Evolutionary conservation across 35 echinoderm and acorn worm species (phyloP).

Genomic region (Ophioderma brevispina): DNA sequence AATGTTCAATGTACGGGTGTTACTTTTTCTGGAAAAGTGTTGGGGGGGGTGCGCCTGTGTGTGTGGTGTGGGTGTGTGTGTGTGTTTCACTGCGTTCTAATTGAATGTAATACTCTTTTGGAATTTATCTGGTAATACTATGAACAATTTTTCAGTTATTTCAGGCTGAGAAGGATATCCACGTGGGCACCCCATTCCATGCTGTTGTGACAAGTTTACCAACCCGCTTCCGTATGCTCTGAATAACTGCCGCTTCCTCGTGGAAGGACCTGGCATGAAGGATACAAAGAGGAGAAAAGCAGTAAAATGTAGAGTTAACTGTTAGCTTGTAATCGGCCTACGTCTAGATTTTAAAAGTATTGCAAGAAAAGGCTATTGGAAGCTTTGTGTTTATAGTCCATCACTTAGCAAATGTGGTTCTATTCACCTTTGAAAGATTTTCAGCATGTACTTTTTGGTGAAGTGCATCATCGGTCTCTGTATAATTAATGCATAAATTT

Average conservation of each 20-base stretch:
- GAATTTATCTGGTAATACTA: too few species aligned
- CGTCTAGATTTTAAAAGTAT: background rate
- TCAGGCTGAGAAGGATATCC: conserved; percentile 22
- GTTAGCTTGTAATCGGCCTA: background rate
- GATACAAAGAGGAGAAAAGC: conserved; percentile 55
- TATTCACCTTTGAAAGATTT: background rate
- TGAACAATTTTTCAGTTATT: too few species aligned
- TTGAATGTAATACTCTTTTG: too few species aligned
- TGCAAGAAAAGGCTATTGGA: background rate
- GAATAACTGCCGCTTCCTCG: conserved; percentile 52
- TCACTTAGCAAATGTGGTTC: background rate
- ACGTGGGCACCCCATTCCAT: conserved; percentile 49
- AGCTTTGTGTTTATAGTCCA: background rate
- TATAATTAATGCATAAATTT: too few species aligned
- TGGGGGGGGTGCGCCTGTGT: too few species aligned
- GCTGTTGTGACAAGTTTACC: conserved; percentile 57
- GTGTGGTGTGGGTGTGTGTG: too few species aligned
- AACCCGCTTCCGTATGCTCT: conserved; percentile 74
- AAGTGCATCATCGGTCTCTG: too few species aligned
- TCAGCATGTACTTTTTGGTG: too few species aligned
- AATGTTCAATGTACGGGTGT: too few species aligned
- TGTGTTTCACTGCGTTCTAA: too few species aligned
- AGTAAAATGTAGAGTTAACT: conserved; percentile 21
- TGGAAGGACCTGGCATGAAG: conserved; percentile 89
- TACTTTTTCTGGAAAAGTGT: too few species aligned